These are phyloP conservation scores for Heliocidaris tuberculata DNA, from an alignment of 35 echinoderm and acorn worm species.

Conservation along the genomic window DNA sequence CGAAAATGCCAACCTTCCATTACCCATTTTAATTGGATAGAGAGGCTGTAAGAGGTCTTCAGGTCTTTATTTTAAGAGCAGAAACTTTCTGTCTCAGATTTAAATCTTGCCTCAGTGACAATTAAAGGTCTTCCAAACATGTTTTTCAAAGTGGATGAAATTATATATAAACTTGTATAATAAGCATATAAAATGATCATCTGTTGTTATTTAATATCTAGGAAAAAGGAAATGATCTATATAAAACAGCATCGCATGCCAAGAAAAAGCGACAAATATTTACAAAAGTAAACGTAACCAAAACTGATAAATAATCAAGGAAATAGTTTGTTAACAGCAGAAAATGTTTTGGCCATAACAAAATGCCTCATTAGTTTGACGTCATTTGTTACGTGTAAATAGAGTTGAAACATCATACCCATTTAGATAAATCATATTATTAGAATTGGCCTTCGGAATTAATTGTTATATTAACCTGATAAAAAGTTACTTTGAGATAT, in stretches of 20 bases:
- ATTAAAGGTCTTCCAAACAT: too few relatives aligned
- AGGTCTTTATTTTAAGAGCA: not conserved
- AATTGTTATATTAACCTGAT: not conserved
- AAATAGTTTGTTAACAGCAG: not conserved
- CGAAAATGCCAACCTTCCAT: not conserved
- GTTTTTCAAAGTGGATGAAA: too few relatives aligned
- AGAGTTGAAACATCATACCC: not conserved
- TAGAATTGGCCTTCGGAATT: not conserved
- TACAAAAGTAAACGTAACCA: not conserved
- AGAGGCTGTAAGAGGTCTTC: not conserved
- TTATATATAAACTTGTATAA: too few relatives aligned
- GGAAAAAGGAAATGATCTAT: not conserved
- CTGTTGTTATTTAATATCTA: not conserved
- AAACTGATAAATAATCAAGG: not conserved
- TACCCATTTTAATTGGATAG: not conserved
- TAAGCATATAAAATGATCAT: not conserved
- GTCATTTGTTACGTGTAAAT: not conserved
- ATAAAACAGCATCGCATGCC: not conserved
- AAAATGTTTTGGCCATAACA: not conserved
- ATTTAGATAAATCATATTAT: not conserved
- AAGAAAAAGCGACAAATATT: not conserved
- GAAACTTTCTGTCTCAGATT: not conserved
- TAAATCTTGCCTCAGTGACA: not conserved
- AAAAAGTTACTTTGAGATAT: not conserved
- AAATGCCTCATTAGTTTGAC: not conserved